phyloP scores from a whole-genome alignment of 2,797 vertebrate species.

The Anas capensis region DNA sequence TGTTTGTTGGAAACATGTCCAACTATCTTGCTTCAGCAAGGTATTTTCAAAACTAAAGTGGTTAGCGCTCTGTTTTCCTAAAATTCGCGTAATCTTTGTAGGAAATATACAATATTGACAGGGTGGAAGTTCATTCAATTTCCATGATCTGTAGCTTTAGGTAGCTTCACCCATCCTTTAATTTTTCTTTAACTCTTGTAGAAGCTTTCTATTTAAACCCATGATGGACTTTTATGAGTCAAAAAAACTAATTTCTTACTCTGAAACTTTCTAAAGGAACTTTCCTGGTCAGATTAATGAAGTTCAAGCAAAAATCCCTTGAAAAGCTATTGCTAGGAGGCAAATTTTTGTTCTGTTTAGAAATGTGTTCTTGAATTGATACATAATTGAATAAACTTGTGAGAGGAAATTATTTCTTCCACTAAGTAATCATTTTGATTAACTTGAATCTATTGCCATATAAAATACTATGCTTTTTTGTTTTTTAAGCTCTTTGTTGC shows the following conservation, averaged over 20 bases:
- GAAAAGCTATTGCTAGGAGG: background rate
- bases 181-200: background rate
- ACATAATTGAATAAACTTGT: background rate
- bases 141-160: background rate
- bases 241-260: background rate
- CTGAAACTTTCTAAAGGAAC: background rate
- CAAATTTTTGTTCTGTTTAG: background rate
- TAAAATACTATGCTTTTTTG: background rate
- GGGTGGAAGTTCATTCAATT: background rate
- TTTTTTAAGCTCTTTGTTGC: conserved; percentile 20
- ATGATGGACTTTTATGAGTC: background rate
- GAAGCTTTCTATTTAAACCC: background rate
- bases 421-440: background rate
- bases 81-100: background rate
- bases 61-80: background rate
- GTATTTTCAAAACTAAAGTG: background rate
- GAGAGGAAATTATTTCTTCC: background rate
- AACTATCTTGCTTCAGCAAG: background rate
- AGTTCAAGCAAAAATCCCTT: background rate
- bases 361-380: background rate
- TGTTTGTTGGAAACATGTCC: background rate
- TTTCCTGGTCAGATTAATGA: background rate
- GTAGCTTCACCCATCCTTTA: background rate
- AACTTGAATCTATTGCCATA: background rate
- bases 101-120: background rate